A percentile compares a stretch with the other conserved stretches of the same genome.
Conservation (phyloP, 2,888 invertebrate species). For the Noctua janthina region DNA sequence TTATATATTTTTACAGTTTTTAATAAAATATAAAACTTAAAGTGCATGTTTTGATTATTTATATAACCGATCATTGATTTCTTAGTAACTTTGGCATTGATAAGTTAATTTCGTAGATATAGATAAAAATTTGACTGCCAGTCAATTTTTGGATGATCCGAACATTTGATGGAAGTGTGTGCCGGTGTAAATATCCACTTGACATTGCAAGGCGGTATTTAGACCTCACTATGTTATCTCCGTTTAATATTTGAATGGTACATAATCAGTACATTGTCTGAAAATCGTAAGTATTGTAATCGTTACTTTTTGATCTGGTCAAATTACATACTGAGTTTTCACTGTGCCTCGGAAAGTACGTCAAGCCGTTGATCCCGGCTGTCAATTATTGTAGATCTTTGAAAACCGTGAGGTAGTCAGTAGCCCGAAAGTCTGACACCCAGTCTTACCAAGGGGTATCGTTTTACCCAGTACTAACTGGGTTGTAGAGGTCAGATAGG, state of each 20-base stretch:
- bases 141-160: background rate
- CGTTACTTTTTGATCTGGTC: background rate
- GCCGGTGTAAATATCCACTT: background rate
- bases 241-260: background rate
- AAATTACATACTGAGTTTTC: background rate
- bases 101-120: background rate
- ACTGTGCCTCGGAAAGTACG: too few species aligned
- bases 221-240: background rate
- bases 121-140: background rate
- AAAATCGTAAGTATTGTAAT: background rate
- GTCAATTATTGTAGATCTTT: too few species aligned
- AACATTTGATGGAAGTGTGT: background rate
- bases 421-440: too few species aligned
- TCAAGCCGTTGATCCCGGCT: too few species aligned
- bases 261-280: background rate
- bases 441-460: too few species aligned
- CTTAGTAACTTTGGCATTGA: background rate
- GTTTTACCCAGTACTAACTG: too few species aligned
- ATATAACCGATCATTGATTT: background rate
- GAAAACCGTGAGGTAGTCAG: too few species aligned
- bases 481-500: too few species aligned
- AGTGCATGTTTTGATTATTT: constrained; percentile 1
- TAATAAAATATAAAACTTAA: constrained; percentile 28
- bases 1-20: constrained; percentile 37
- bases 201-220: background rate